Conservation (phyloP, 2,113 vertebrate species). For the Urocitellus parryii region DNA sequence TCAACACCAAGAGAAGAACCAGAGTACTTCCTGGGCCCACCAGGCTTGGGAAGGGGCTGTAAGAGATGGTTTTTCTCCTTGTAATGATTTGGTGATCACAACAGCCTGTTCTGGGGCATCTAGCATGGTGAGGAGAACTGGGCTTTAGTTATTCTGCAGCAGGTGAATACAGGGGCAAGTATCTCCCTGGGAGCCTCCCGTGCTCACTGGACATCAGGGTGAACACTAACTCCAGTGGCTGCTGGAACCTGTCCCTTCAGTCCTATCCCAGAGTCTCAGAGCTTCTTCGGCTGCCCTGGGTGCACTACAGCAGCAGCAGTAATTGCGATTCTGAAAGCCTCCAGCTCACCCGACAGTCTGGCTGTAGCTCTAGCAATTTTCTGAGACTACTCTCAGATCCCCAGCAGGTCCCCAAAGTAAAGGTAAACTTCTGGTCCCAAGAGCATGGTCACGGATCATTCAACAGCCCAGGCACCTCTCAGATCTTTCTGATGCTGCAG, state of each 20-base stretch:
- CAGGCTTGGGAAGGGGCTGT: background rate
- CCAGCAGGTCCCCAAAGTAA: background rate
- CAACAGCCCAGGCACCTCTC: background rate
- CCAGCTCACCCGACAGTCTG: fast-evolving
- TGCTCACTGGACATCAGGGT: background rate
- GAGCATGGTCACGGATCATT: fast-evolving
- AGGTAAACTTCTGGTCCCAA: background rate
- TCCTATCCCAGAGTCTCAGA: background rate
- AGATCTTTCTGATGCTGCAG: background rate
- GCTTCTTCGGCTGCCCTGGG: background rate
- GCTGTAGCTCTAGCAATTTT: background rate
- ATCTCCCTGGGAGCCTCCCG: background rate
- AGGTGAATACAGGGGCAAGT: background rate
- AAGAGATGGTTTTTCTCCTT: background rate
- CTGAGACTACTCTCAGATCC: background rate
- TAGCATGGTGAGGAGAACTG: background rate
- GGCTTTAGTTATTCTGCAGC: background rate
- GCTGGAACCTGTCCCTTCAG: background rate
- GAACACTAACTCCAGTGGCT: background rate
- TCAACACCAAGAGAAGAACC: background rate
- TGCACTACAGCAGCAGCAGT: background rate
- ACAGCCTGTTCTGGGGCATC: background rate
- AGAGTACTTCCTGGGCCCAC: background rate
- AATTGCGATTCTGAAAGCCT: background rate
- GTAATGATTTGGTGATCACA: background rate